Evolutionary conservation across 2,113 vertebrate species (phyloP).

Genomic region (Cricetomys ansorgei): DNA sequence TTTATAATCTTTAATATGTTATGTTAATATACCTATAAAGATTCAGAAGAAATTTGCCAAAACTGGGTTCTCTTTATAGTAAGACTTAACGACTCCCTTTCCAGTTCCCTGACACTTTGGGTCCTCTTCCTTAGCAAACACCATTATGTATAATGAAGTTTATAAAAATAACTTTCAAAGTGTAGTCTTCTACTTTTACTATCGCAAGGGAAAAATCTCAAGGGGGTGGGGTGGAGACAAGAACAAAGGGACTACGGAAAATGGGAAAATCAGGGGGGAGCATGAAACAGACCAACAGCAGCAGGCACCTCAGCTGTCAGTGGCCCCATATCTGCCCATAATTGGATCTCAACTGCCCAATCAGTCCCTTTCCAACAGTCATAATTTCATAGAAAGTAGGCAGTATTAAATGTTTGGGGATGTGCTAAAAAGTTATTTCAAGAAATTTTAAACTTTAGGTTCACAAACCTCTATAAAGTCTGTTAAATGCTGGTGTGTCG

Average conservation of each 20-base stretch:
- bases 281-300: not conserved
- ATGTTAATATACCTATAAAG: not conserved
- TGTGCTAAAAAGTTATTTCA: conserved; percentile 65
- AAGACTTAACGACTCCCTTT: conserved; percentile 2
- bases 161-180: conserved; percentile 28
- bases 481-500: conserved; percentile 94
- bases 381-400: conserved; percentile 65
- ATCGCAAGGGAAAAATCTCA: not conserved
- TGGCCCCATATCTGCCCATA: not conserved
- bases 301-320: not conserved
- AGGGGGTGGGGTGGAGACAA: not conserved
- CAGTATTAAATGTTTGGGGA: conserved; percentile 69
- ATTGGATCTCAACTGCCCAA: not conserved
- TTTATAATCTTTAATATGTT: conserved; percentile 19
- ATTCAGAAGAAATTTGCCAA: conserved; percentile 19
- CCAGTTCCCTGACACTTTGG: conserved; percentile 1
- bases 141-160: conserved; percentile 20
- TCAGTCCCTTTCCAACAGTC: conserved; percentile 40
- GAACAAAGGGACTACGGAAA: not conserved
- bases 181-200: conserved; percentile 17
- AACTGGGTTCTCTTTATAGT: conserved; percentile 24
- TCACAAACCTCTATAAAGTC: conserved; percentile 94
- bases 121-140: conserved; percentile 63
- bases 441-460: conserved; percentile 77
- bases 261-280: not conserved